These are phyloP conservation scores for Sciaenops ocellatus DNA, from an alignment of 2,797 vertebrate species.

Conservation along the genomic window DNA sequence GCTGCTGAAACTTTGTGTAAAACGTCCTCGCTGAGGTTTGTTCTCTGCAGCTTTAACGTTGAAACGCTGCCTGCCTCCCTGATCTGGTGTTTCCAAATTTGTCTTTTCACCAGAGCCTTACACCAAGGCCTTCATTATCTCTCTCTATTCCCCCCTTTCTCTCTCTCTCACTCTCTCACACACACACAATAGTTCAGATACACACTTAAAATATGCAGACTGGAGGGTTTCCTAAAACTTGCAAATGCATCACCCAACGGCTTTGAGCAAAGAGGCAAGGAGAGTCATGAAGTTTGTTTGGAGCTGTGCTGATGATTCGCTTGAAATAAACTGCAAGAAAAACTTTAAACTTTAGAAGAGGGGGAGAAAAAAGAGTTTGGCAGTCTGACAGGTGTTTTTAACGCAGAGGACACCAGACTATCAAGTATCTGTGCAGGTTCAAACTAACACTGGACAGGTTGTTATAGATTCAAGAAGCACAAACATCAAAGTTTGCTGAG, in stretches of 20 bases:
- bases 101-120: constrained; percentile 78
- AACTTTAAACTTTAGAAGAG: not conserved
- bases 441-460: not conserved
- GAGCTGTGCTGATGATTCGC: constrained; percentile 5
- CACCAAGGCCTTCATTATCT: constrained; percentile 82
- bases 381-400: not conserved
- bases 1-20: constrained; percentile 45
- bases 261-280: constrained; percentile 2
- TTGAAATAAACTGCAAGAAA: not conserved
- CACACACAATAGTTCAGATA: constrained; percentile 29
- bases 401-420: not conserved
- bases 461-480: not conserved
- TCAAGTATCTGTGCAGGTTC: not conserved
- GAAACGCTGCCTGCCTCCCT: constrained; percentile 64
- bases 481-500: not conserved
- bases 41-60: constrained; percentile 67
- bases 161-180: constrained; percentile 28
- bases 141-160: constrained; percentile 46
- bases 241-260: constrained; percentile 40
- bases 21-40: constrained; percentile 53
- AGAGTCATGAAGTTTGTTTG: not conserved
- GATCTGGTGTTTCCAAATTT: constrained; percentile 80
- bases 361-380: too few relatives aligned
- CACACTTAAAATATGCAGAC: constrained; percentile 58
- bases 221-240: constrained; percentile 62